Conservation (phyloP, 2,888 invertebrate species). For the Limenitis camilla region DNA sequence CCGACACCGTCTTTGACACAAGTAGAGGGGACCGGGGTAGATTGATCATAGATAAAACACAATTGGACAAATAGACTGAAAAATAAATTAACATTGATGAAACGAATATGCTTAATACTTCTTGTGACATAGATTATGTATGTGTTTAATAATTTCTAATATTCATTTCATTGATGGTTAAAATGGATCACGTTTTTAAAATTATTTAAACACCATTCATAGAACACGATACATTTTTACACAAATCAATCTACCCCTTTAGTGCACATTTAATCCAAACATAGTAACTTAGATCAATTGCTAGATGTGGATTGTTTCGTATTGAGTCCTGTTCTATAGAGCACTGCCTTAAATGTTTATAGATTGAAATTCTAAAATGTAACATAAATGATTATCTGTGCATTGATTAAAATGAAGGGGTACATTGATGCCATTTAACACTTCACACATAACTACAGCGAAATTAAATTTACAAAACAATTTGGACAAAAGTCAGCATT, state of each 20-base stretch:
- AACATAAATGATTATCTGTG: slow-evolving; percentile 19
- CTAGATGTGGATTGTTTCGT: slow-evolving; percentile 28
- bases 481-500: slow-evolving; percentile 31
- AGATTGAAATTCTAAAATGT: slow-evolving; percentile 18
- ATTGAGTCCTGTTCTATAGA: slow-evolving; percentile 17
- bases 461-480: neutral
- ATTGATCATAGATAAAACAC: slow-evolving; percentile 45
- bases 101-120: no score
- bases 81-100: neutral
- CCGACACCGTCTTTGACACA: slow-evolving; percentile 60
- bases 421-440: slow-evolving; percentile 42
- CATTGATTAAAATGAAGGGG: slow-evolving; percentile 31
- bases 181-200: neutral
- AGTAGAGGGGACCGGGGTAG: slow-evolving; percentile 52
- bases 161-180: no score
- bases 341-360: slow-evolving; percentile 20
- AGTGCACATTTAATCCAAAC: slow-evolving; percentile 29
- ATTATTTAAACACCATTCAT: slow-evolving; percentile 8
- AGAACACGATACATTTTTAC: slow-evolving; percentile 24
- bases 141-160: no score
- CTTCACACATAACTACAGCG: slow-evolving; percentile 7
- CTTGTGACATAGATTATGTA: no score
- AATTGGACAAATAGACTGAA: slow-evolving; percentile 1
- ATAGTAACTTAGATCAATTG: slow-evolving; percentile 46
- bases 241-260: slow-evolving; percentile 56